Evolutionary conservation across 2,113 vertebrate genomes (phyloP).

Genomic region (Epinephelus cyanopodus): DNA sequence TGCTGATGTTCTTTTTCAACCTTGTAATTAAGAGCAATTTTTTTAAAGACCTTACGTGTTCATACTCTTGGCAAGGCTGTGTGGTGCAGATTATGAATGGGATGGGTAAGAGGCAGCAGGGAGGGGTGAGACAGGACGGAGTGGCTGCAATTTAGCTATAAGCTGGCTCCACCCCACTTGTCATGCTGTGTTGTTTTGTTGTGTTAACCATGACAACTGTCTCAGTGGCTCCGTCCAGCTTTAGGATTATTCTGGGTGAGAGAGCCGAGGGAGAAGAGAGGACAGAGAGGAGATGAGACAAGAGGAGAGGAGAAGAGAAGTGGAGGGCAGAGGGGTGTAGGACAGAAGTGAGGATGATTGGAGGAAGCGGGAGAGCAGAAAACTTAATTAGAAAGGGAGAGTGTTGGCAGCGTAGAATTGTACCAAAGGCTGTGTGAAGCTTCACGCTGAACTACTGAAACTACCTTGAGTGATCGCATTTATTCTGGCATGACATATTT

Average conservation of each 20-base stretch:
- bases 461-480: slow-evolving; percentile 33
- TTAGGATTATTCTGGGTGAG: slow-evolving; percentile 69
- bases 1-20: slow-evolving; percentile 71
- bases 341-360: slow-evolving; percentile 39
- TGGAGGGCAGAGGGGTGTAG: slow-evolving; percentile 5
- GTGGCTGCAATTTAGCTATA: slow-evolving; percentile 58
- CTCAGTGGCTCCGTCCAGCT: slow-evolving; percentile 59
- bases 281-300: slow-evolving; percentile 20
- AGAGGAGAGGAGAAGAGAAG: neutral
- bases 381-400: slow-evolving; percentile 46
- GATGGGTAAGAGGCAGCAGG: slow-evolving; percentile 58
- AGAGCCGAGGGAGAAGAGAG: slow-evolving; percentile 37
- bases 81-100: slow-evolving; percentile 70
- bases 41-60: slow-evolving; percentile 57
- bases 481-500: slow-evolving; percentile 18
- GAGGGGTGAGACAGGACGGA: slow-evolving; percentile 24
- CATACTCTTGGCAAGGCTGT: slow-evolving; percentile 38
- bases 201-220: slow-evolving; percentile 84
- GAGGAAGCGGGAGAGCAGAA: slow-evolving; percentile 34
- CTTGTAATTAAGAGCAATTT: slow-evolving; percentile 77
- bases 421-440: neutral
- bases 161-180: slow-evolving; percentile 64
- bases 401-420: slow-evolving; percentile 17
- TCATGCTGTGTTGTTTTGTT: slow-evolving; percentile 80
- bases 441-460: slow-evolving; percentile 21